phyloP scores from a whole-genome alignment of 2,113 vertebrate genomes.

The Desmodus rotundus region DNA sequence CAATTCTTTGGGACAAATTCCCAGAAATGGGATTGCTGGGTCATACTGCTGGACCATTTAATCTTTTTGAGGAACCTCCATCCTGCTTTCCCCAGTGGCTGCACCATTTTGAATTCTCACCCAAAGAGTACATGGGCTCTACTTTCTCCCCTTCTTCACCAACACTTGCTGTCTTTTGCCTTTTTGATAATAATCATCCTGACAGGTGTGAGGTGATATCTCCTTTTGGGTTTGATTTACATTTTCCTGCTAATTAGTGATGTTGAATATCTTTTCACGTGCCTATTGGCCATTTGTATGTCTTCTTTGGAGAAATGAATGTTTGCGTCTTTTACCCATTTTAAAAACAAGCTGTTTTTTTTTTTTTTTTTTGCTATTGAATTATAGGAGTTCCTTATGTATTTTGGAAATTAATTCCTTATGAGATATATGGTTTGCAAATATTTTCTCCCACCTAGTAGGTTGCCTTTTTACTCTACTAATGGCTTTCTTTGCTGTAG shows the following conservation, averaged over 20 bases:
- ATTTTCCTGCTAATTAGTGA: background rate
- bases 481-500: background rate
- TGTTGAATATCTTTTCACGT: background rate
- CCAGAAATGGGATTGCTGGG: background rate
- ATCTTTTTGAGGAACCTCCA: background rate
- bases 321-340: background rate
- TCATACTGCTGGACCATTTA: background rate
- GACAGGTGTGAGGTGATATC: background rate
- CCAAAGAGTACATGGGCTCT: background rate
- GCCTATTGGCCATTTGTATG: background rate
- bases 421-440: background rate
- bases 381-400: background rate
- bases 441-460: background rate
- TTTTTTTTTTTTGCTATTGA: background rate
- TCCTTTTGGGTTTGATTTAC: background rate
- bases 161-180: background rate
- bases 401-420: background rate
- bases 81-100: background rate
- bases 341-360: background rate
- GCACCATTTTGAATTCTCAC: background rate
- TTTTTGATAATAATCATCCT: background rate
- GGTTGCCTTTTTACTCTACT: background rate
- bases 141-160: background rate
- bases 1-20: background rate
- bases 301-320: background rate